These are phyloP conservation scores for Syngnathus typhle DNA, from an alignment of 2,113 vertebrate genomes.

Conservation along the genomic window DNA sequence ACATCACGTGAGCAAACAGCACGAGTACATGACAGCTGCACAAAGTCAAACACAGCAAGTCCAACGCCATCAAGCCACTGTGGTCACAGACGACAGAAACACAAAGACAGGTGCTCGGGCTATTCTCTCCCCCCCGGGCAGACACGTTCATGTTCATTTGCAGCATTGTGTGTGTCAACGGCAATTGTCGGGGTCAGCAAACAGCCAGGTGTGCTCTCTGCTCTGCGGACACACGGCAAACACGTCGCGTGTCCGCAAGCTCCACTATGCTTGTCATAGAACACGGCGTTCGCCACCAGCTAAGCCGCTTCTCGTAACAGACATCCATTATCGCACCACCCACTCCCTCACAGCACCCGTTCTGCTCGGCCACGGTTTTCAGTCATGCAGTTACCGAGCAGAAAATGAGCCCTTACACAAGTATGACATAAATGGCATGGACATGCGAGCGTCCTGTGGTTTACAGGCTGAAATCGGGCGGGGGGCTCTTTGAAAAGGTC, in stretches of 20 bases:
- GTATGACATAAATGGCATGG: constrained; percentile 6
- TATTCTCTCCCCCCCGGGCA: constrained; percentile 32
- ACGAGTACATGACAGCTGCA: constrained; percentile 40
- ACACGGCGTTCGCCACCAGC: constrained; percentile 42
- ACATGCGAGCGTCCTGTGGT: not conserved
- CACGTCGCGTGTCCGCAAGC: not conserved
- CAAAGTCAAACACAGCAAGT: constrained; percentile 42
- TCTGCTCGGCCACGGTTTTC: constrained; percentile 35
- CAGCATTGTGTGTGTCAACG: constrained; percentile 39
- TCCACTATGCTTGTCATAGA: constrained; percentile 8
- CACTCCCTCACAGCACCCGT: constrained; percentile 37
- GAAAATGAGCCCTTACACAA: constrained; percentile 17
- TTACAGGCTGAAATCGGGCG: constrained; percentile 2
- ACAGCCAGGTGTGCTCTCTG: constrained; percentile 46
- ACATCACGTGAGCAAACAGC: constrained; percentile 59
- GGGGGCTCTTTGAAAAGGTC: constrained; percentile 10
- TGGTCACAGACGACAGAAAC: constrained; percentile 35
- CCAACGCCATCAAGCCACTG: constrained; percentile 22
- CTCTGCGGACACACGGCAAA: constrained; percentile 5
- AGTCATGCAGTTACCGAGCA: constrained; percentile 21
- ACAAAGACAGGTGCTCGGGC: constrained; percentile 46
- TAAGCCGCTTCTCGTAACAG: constrained; percentile 32
- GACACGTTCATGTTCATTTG: constrained; percentile 28
- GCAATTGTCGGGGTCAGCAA: constrained; percentile 26
- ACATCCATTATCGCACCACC: constrained; percentile 44